These are phyloP conservation scores for Halocynthia aurantium DNA, from an alignment of 23 tunicate genomes.

Conservation along the genomic window DNA sequence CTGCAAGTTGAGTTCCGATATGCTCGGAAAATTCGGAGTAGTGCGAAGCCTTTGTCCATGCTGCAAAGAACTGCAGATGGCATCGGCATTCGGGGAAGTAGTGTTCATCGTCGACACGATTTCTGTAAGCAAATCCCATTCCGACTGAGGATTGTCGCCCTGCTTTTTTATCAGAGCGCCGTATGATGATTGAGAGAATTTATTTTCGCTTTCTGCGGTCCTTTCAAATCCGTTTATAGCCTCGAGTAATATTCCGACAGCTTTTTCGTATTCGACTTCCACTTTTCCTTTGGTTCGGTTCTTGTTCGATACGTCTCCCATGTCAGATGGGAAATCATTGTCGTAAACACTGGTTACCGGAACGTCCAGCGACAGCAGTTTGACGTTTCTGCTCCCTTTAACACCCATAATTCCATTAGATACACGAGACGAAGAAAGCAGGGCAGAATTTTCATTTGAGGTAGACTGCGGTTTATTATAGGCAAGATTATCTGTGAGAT, in stretches of 20 bases:
- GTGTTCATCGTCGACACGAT: background rate
- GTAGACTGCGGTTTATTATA: background rate
- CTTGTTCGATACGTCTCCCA: background rate
- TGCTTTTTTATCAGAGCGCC: background rate
- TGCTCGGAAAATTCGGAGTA: constrained; percentile 17
- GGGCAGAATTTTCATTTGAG: background rate
- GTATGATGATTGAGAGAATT: background rate
- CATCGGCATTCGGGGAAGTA: background rate
- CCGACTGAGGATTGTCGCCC: background rate
- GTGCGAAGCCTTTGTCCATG: background rate
- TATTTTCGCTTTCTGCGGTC: constrained; percentile 15
- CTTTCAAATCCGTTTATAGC: constrained; percentile 81
- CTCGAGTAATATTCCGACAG: constrained; percentile 47
- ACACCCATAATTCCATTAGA: background rate
- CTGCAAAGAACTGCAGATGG: too few species aligned
- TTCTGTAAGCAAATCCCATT: background rate
- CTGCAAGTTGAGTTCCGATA: constrained; percentile 1
- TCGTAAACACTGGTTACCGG: constrained; percentile 23
- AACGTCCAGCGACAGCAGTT: background rate
- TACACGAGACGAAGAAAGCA: background rate
- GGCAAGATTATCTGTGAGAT: too few species aligned
- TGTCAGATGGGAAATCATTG: constrained; percentile 5
- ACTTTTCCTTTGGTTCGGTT: background rate
- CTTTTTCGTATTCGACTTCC: constrained; percentile 61
- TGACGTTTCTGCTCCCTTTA: background rate